These are phyloP conservation scores for Diuraphis noxia DNA, from an alignment of 1,140 invertebrate genomes.

Conservation along the genomic window DNA sequence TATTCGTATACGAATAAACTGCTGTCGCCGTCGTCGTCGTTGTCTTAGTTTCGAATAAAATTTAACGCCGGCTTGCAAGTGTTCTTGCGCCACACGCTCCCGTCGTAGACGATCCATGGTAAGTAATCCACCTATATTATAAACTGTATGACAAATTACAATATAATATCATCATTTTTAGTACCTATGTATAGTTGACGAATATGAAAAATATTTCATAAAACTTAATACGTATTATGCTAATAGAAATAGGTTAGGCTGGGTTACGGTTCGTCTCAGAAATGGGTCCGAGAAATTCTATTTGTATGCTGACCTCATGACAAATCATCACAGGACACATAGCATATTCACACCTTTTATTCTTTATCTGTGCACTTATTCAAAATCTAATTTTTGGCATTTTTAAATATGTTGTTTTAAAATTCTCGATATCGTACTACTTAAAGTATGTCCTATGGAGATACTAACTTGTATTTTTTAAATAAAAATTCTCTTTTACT, in stretches of 20 bases:
- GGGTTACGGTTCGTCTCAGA: not conserved
- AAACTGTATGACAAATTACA: not conserved
- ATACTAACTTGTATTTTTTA: not conserved
- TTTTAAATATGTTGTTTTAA: not conserved
- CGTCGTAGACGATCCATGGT: not conserved
- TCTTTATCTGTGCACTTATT: not conserved
- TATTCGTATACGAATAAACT: conserved; percentile 9
- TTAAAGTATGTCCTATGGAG: not conserved
- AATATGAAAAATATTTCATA: not conserved
- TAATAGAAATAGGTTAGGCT: not conserved
- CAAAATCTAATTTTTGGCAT: not conserved
- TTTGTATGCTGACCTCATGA: not conserved
- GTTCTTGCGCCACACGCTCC: no score
- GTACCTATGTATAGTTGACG: not conserved
- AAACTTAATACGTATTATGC: not conserved
- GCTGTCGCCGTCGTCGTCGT: not conserved
- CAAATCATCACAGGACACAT: not conserved
- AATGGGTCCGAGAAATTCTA: not conserved
- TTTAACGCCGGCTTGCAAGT: not conserved
- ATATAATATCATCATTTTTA: not conserved
- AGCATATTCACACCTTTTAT: not conserved
- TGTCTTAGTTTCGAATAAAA: not conserved
- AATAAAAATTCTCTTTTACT: not conserved
- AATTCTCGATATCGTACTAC: not conserved
- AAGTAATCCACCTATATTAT: not conserved